These are phyloP conservation scores for Oophaga pumilio DNA, from an alignment of 2,113 vertebrate species.

Conservation along the genomic window DNA sequence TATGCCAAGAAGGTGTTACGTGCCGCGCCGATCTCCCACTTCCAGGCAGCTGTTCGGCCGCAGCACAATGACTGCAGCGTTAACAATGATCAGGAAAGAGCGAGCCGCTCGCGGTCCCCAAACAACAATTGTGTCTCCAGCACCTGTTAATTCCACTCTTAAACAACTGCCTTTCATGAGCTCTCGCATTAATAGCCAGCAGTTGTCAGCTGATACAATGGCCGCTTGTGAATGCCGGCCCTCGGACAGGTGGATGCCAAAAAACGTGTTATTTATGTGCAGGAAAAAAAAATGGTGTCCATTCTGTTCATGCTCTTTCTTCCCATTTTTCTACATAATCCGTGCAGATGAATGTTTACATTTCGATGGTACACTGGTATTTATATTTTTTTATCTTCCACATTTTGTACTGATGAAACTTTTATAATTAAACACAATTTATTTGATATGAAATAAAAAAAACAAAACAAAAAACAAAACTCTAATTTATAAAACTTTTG, in stretches of 20 bases:
- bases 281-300: constrained; percentile 75
- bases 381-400: constrained; percentile 80
- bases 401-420: constrained; percentile 80
- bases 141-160: constrained; percentile 78
- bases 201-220: constrained; percentile 76
- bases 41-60: constrained; percentile 69
- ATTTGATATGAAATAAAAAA: constrained; percentile 83
- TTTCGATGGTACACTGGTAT: constrained; percentile 88
- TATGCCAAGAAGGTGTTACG: constrained; percentile 69
- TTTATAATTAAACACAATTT: constrained; percentile 81
- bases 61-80: constrained; percentile 72
- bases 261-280: constrained; percentile 74
- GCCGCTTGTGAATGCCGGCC: constrained; percentile 67
- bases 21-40: constrained; percentile 71
- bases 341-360: constrained; percentile 81
- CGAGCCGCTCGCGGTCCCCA: constrained; percentile 69
- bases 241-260: constrained; percentile 68
- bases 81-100: constrained; percentile 70
- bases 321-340: constrained; percentile 68
- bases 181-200: constrained; percentile 73
- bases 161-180: constrained; percentile 77
- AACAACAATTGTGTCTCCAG: constrained; percentile 72
- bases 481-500: constrained; percentile 75
- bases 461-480: constrained; percentile 64
- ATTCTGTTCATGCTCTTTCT: constrained; percentile 71